Evolutionary conservation across 2,113 vertebrate genomes (phyloP).

Genomic region (Alligator sinensis): DNA sequence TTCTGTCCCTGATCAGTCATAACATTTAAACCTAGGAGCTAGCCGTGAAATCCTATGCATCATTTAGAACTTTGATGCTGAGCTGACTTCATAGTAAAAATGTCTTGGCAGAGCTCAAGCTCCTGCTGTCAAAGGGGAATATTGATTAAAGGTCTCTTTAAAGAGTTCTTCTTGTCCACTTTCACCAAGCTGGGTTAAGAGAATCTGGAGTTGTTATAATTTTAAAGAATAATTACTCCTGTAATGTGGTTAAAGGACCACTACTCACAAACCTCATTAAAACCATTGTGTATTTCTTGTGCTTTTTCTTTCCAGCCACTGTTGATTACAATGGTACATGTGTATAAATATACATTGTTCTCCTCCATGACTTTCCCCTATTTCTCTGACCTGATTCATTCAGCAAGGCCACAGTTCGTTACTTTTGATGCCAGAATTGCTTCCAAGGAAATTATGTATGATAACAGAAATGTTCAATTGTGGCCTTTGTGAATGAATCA

Average conservation of each 20-base stretch:
- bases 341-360: conserved; percentile 35
- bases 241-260: background rate
- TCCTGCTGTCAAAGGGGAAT: conserved; percentile 66
- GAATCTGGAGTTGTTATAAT: background rate
- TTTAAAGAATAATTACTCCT: conserved; percentile 40
- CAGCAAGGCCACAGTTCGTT: conserved; percentile 43
- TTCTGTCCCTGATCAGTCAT: conserved; percentile 56
- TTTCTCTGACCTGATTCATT: conserved; percentile 41
- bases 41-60: conserved; percentile 67
- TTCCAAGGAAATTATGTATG: conserved; percentile 48
- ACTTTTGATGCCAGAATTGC: conserved; percentile 35
- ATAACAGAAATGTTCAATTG: conserved; percentile 45
- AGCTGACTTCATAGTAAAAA: conserved; percentile 70
- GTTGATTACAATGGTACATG: background rate
- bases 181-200: background rate
- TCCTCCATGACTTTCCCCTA: conserved; percentile 2
- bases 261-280: conserved; percentile 45
- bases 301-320: conserved; percentile 32
- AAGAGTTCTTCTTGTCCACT: conserved; percentile 25
- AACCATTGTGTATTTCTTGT: conserved; percentile 4
- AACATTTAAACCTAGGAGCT: conserved; percentile 52
- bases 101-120: conserved; percentile 51
- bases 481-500: conserved; percentile 47
- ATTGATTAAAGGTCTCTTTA: conserved; percentile 60
- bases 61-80: conserved; percentile 76